Evolutionary conservation across 1,140 invertebrate genomes (phyloP), one percentile per base, ranked within the genome.

Genomic region (Drosophila truncata): DNA sequence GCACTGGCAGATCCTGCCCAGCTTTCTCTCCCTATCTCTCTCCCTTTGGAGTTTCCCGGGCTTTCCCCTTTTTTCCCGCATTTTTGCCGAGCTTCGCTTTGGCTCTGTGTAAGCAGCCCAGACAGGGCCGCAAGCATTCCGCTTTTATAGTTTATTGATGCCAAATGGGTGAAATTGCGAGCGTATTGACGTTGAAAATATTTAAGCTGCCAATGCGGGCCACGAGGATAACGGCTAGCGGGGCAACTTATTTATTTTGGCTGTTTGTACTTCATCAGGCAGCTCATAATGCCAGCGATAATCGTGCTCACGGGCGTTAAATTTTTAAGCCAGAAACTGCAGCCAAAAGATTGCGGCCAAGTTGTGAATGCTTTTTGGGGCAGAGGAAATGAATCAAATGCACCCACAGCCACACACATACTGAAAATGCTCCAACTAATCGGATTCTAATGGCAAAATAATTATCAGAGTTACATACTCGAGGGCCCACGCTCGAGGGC

Each of bases 381-480:
- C 69, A 70, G 83, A 76, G 83, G 83, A 87, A 88, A 87, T 87
- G 84, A 83, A 87, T 88, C 84, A 87, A 88, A 76, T 66, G 83
- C 54, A 59, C 75, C 49, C 61, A 49, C 44, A 77, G 47, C 58
- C 20, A 57, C 41, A 35, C 66, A 63, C 62, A 35, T 23, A 59
- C 46, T 72, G 46, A 55, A 80, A 80, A 82, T 88, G 80, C 87
- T 83, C 78, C 83, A 91, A 78, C 91, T 92, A 92, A 92, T 92
- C 87, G 87, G 87, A 92, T 92, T 92, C 91, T 92, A 92, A 92
- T 92, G 91, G 84, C 77, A 91, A 92, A 92, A 88, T 92, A 92
- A 92, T 92, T 92, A 92, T 88, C 83, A 86, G 70, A 87, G 83
- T 70, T 67, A 86, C 71, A 11, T 55, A 82, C 78, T 78, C 65